phyloP scores from a whole-genome alignment of 2,113 vertebrate genomes.

The Myodes glareolus region DNA sequence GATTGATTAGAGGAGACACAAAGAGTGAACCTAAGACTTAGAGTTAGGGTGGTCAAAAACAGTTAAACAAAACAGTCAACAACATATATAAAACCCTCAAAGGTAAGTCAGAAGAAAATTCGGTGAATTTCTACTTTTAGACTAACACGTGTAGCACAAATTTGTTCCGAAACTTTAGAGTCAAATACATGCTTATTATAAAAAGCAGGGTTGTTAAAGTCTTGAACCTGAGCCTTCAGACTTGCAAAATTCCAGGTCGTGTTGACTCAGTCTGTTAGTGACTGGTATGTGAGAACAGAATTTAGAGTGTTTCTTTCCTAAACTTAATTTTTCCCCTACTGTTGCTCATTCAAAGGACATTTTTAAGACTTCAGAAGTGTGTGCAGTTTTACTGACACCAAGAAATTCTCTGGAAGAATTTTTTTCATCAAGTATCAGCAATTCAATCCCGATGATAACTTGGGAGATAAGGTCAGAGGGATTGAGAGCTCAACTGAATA shows the following conservation, averaged over 20 bases:
- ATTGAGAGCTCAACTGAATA: neutral
- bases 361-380: neutral
- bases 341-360: neutral
- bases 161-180: neutral
- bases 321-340: neutral
- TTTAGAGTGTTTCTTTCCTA: neutral
- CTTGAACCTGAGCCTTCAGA: neutral
- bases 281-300: too few relatives aligned
- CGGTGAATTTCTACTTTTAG: neutral
- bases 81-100: neutral
- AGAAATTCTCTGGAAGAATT: neutral
- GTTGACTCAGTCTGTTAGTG: neutral
- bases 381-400: neutral
- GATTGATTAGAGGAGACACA: neutral
- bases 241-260: neutral
- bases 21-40: neutral
- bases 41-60: neutral
- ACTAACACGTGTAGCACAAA: neutral
- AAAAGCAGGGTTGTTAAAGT: constrained; percentile 20
- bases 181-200: neutral
- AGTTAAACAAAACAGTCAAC: neutral
- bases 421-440: neutral
- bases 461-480: neutral
- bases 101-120: neutral
- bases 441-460: neutral